Evolutionary conservation across 2,888 invertebrate species (phyloP).

Genomic region (Netelia virgata): DNA sequence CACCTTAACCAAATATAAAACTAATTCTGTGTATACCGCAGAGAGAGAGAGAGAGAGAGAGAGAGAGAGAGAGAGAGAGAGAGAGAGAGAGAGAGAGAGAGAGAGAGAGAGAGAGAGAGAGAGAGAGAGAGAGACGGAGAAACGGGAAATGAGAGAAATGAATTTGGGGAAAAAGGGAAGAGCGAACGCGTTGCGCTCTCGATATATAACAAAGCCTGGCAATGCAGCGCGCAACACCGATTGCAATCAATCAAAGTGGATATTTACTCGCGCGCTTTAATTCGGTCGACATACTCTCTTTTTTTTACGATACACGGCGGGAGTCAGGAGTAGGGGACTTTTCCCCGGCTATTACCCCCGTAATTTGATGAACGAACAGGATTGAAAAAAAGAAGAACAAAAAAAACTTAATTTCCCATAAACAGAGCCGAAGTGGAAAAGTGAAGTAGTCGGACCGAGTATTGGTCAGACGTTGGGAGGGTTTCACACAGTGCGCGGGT

Average conservation of each 20-base stretch:
- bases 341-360: not conserved
- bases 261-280: conserved; percentile 70
- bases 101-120: not conserved
- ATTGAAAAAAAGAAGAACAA: not conserved
- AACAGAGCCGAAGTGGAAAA: not conserved
- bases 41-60: not conserved
- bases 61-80: too few relatives aligned
- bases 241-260: conserved; percentile 76
- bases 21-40: not conserved
- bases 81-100: not conserved
- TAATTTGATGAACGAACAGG: conserved; percentile 24
- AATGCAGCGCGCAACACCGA: conserved; percentile 34
- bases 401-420: conserved; percentile 5
- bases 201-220: conserved; percentile 50
- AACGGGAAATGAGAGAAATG: conserved; percentile 7
- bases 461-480: not conserved
- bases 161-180: conserved; percentile 16
- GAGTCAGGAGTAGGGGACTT: not conserved
- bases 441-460: conserved; percentile 8
- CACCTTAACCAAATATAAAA: conserved; percentile 9
- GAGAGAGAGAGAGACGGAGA: not conserved
- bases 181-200: conserved; percentile 25
- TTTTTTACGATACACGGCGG: not conserved
- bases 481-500: not conserved
- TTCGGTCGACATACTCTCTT: conserved; percentile 44